Conservation (phyloP, 1,140 invertebrate genomes). For the Portunus trituberculatus region DNA sequence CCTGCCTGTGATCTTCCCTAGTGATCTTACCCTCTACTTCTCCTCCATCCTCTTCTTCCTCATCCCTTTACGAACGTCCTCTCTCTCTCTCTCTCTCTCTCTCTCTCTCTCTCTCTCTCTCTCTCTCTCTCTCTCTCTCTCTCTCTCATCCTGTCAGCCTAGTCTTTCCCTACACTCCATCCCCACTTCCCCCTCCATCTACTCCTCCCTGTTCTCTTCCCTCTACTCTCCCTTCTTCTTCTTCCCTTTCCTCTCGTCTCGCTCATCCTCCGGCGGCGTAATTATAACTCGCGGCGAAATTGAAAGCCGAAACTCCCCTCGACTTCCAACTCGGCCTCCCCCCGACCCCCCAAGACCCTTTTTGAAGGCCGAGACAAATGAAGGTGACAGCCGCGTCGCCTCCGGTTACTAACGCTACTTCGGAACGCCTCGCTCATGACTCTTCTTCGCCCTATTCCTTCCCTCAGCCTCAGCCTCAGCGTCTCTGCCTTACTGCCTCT, state of each 20-base stretch:
- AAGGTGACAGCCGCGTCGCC: conserved; percentile 60
- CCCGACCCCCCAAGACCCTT: not conserved
- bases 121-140: not conserved
- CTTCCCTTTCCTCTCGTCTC: not conserved
- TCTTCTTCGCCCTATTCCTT: not conserved
- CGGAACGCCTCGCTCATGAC: not conserved
- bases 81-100: not conserved
- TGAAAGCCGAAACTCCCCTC: conserved; percentile 57
- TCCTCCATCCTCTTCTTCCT: not conserved
- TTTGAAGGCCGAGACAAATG: conserved; percentile 60
- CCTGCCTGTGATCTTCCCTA: too few relatives aligned
- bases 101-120: not conserved
- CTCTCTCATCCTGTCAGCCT: too few relatives aligned
- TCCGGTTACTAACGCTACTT: not conserved
- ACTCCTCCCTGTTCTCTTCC: not conserved
- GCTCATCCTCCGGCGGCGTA: conserved; percentile 28
- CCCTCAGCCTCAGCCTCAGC: not conserved
- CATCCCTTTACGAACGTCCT: not conserved
- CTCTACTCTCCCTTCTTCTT: too few relatives aligned
- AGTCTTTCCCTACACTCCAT: too few relatives aligned
- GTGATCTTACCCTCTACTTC: not conserved
- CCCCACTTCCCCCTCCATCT: not conserved
- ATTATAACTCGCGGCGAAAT: conserved; percentile 61
- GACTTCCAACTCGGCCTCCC: conserved; percentile 23
- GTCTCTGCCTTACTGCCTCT: not conserved